These are phyloP conservation scores for Rhaphigaster nebulosa DNA, from an alignment of 2,888 invertebrate species.

Conservation along the genomic window DNA sequence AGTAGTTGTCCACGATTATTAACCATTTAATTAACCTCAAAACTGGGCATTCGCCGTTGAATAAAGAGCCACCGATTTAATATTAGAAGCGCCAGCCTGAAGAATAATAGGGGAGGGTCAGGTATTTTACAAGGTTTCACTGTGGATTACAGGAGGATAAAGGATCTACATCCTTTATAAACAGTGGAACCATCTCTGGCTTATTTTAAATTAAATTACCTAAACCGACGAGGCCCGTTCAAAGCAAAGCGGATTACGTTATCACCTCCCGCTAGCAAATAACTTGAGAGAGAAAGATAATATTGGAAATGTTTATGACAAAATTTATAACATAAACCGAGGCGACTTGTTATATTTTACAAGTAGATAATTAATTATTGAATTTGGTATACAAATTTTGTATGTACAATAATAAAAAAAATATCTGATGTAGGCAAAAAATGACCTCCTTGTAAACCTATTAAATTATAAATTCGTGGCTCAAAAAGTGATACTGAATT, in stretches of 20 bases:
- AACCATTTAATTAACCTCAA: background rate
- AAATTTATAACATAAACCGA: background rate
- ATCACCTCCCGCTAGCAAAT: background rate
- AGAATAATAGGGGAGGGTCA: slow-evolving; percentile 4
- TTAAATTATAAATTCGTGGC: too few species aligned
- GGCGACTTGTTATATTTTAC: background rate
- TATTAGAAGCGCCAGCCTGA: background rate
- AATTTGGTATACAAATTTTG: background rate
- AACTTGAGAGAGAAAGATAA: background rate
- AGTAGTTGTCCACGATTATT: background rate
- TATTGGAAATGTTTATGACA: background rate
- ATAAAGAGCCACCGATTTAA: slow-evolving; percentile 31
- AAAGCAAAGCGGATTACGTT: background rate
- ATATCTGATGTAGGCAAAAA: too few species aligned
- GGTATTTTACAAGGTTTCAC: slow-evolving; percentile 29
- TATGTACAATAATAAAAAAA: too few species aligned
- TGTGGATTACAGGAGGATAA: slow-evolving; percentile 20
- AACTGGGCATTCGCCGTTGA: background rate
- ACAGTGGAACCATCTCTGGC: background rate
- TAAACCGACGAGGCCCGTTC: background rate
- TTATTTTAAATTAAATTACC: slow-evolving; percentile 41
- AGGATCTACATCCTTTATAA: background rate
- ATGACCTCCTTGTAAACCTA: too few species aligned
- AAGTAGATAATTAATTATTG: background rate
- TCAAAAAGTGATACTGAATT: too few species aligned